Evolutionary conservation across 1,140 invertebrate species (phyloP), one percentile per base, ranked within the genome.

Genomic region (Calliopsis andreniformis): DNA sequence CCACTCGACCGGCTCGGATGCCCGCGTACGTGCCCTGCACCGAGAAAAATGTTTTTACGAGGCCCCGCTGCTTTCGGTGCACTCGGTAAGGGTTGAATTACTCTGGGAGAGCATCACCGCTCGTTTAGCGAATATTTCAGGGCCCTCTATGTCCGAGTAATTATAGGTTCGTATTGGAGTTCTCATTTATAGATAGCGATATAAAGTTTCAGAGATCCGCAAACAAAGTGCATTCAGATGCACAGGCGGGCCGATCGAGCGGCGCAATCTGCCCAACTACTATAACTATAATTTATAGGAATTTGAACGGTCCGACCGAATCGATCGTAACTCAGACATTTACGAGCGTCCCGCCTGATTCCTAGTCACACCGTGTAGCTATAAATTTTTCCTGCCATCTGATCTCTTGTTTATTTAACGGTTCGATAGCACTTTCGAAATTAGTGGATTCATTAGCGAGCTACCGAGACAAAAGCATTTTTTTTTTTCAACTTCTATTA

Each of bases 11-110:
- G 35, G 58, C 39, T 42, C 35, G 63, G 28, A 53, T 59, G 67
- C 63, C 66, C 47, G 69, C 45, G 70, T 82, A 80, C 80, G 78
- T 82, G 78, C 43, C 71, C 25, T 73, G 78, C 71, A 82, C 39
- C 30, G 47, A 39, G 78, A 55, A 76, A 80, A 80, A 80, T 70
- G 64, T 47, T 69, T 43, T 76, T 55, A 35, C 25, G 43, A 51
- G 43, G 14, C 14, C n/a, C n/a, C n/a, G n/a, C n/a, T n/a, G n/a
- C n/a, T n/a, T n/a, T 7, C 25, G 25, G 14, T 49, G 45, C n/a
- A 20, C 20, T 49, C 32, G 28, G 14, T 23, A 16, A 12, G 25
- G 42, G 20, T 16, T 6, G n/a, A n/a, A n/a, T n/a, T n/a, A 23
- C 7, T 43, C 12, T 43, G 42, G 8, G 28, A 39, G 30, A 35